phyloP scores from a whole-genome alignment of 1,140 invertebrate species.

The Macrotrachela quadricornifera region DNA sequence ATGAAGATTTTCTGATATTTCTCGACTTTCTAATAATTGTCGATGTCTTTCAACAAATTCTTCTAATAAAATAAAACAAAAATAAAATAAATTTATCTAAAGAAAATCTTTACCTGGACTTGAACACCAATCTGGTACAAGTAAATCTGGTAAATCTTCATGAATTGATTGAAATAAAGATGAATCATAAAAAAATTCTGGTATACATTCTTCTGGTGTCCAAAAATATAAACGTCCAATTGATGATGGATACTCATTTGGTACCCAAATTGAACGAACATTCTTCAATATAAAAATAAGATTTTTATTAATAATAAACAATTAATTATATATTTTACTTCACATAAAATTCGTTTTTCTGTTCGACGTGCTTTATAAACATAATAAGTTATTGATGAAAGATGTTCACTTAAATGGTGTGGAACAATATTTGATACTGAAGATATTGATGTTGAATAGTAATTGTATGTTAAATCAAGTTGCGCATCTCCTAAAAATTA shows the following conservation, averaged over 20 bases:
- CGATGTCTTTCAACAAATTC: constrained; percentile 75
- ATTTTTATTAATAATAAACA: too few relatives aligned
- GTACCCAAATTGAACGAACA: constrained; percentile 45
- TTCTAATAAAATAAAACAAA: constrained; percentile 29
- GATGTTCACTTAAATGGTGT: constrained; percentile 81
- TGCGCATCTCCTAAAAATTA: not conserved
- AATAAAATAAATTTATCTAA: not conserved
- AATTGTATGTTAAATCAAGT: not conserved
- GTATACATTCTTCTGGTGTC: constrained; percentile 95
- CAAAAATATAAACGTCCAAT: constrained; percentile 66
- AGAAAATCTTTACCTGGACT: constrained; percentile 32
- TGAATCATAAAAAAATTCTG: constrained; percentile 75
- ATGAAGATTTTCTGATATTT: constrained; percentile 71
- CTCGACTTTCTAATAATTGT: constrained; percentile 60
- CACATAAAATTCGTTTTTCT: constrained; percentile 58
- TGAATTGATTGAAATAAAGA: constrained; percentile 60
- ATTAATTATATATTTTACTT: constrained; percentile 47
- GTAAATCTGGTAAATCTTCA: constrained; percentile 55
- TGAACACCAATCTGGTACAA: constrained; percentile 63
- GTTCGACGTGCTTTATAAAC: constrained; percentile 73
- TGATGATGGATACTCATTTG: constrained; percentile 69
- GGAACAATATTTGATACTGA: constrained; percentile 33
- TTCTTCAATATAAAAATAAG: constrained; percentile 14
- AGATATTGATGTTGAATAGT: not conserved
- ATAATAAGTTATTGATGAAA: constrained; percentile 90